Evolutionary conservation across 2,888 invertebrate genomes (phyloP).

Genomic region (Linnaemya tessellans): DNA sequence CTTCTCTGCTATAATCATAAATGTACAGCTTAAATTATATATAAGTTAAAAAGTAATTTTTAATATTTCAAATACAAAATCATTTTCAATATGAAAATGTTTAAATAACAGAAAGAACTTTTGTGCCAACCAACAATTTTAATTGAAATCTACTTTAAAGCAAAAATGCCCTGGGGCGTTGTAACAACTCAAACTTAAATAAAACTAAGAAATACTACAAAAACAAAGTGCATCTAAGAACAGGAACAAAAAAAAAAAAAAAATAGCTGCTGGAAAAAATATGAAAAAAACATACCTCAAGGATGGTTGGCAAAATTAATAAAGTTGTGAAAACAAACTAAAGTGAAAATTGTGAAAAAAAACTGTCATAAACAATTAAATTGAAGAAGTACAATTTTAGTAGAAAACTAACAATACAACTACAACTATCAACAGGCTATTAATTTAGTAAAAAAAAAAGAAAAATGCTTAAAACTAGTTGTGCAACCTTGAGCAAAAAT

Average conservation of each 20-base stretch:
- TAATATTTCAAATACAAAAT: background rate
- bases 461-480: slow-evolving; percentile 1
- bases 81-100: background rate
- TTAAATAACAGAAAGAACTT: slow-evolving; percentile 3
- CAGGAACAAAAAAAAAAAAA: background rate
- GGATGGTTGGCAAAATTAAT: slow-evolving; percentile 43
- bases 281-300: slow-evolving; percentile 36
- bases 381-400: background rate
- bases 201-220: slow-evolving; percentile 12
- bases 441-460: background rate
- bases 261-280: background rate
- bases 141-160: slow-evolving; percentile 31
- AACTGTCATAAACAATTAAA: slow-evolving; percentile 40
- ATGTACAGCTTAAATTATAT: background rate
- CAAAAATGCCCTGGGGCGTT: slow-evolving; percentile 37
- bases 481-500: slow-evolving; percentile 39
- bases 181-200: slow-evolving; percentile 9
- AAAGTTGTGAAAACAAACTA: slow-evolving; percentile 43
- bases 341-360: slow-evolving; percentile 21
- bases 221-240: background rate
- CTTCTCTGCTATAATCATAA: background rate
- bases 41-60: background rate
- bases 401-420: slow-evolving; percentile 11
- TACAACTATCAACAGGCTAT: slow-evolving; percentile 13
- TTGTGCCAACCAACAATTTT: slow-evolving; percentile 37